Evolutionary conservation across 2,113 vertebrate genomes (phyloP), one percentile per base, ranked within the genome.

Genomic region (Platanista minor): DNA sequence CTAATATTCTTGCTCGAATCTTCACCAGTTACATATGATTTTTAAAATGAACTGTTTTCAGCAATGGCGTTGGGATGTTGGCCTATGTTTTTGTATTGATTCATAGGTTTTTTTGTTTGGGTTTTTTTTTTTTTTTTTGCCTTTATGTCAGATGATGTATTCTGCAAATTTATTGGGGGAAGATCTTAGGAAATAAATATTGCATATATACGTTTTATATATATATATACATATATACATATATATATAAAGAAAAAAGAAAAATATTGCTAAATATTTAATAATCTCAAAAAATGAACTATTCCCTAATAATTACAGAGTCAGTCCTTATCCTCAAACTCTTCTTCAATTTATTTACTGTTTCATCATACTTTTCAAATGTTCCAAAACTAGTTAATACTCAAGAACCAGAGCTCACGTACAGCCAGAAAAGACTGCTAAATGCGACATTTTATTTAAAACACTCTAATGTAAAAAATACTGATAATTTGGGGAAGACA

Each of bases 341-440:
- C 43, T 75, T 78, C 87, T 81, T 78, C 5, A 77, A 25, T 49
- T 27, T 93, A 49, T 31, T 93, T 91, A 86, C 36, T 9, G 86
- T 36, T 75, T 91, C 23, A 31, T n/a, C 8, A 36, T 33, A 83
- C 67, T 95, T 93, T 85, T 67, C 67, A 94, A 91, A 83, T 87
- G 36, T 87, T 87, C 75, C 57, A 87, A 66, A 95, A 80, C 9
- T 77, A 41, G 43, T 90, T 75, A 87, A 27, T 54, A 88, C 0
- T 0, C 20, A 90, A 82, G 46, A 95, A 88, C 29, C 39, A 93
- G 39, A 23, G 23, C 11, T 62, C 21, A 6, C 66, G 2, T 41
- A 81, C 4, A 85, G 31, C 8, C 31, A 89, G 52, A 75, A 61
- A 90, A 95, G n/a, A 25, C 10, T 61, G 75, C 82, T 59, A 92